Conservation (phyloP, 1,140 invertebrate genomes). For the Pomacea maculata region DNA sequence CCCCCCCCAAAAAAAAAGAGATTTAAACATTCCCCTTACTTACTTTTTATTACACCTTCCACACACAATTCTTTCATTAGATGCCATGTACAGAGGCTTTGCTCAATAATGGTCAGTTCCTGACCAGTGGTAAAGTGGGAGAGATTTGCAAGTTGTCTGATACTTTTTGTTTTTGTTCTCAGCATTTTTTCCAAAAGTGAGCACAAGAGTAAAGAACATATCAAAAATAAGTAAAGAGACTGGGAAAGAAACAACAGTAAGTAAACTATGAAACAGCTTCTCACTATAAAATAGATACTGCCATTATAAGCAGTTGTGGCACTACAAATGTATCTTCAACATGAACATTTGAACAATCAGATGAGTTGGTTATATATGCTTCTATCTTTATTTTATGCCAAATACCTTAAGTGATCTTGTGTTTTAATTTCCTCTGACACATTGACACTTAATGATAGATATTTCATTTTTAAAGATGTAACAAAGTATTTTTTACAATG, state of each 20-base stretch:
- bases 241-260: slow-evolving; percentile 39
- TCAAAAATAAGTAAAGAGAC: slow-evolving; percentile 56
- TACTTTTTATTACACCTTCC: too few species aligned
- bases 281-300: background rate
- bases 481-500: too few species aligned
- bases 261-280: background rate
- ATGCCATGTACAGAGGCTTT: too few species aligned
- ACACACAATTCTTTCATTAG: too few species aligned
- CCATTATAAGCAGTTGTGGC: background rate
- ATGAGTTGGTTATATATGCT: background rate
- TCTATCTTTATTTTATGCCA: background rate
- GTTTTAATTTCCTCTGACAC: background rate
- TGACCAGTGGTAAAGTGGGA: too few species aligned
- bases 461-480: too few species aligned
- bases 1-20: too few species aligned
- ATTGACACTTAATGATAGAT: too few species aligned
- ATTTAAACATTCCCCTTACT: too few species aligned
- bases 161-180: slow-evolving; percentile 9
- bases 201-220: slow-evolving; percentile 58
- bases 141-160: too few species aligned
- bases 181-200: slow-evolving; percentile 56
- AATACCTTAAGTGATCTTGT: background rate
- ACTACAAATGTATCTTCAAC: background rate
- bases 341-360: background rate
- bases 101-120: too few species aligned